Conservation (phyloP, 2,888 invertebrate species). For the Drosophila paracracens region DNA sequence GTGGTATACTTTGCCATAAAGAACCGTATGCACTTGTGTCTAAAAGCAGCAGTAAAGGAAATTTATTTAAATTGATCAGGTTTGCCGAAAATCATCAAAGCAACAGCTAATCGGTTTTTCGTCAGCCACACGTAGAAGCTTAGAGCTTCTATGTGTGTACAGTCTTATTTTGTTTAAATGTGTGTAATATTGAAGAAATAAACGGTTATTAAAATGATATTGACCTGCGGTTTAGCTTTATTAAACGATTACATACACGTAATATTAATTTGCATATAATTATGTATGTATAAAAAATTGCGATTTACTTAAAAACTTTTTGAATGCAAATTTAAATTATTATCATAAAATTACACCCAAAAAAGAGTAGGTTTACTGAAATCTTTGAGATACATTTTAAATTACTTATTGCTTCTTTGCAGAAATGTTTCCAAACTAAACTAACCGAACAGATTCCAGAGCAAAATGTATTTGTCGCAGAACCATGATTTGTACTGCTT, state of each 20-base stretch:
- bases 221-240: background rate
- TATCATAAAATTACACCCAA: background rate
- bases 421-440: background rate
- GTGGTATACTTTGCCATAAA: background rate
- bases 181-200: background rate
- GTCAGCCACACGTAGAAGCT: background rate
- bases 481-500: conserved; percentile 56
- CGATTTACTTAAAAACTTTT: background rate
- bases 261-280: background rate
- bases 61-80: background rate
- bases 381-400: background rate
- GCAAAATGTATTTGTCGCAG: conserved; percentile 56
- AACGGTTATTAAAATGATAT: background rate
- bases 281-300: background rate
- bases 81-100: background rate
- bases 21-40: background rate
- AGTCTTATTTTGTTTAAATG: background rate
- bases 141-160: background rate
- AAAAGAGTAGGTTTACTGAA: background rate
- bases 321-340: background rate
- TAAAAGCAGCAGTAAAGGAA: background rate
- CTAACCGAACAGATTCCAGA: background rate
- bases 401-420: background rate
- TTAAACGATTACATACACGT: background rate
- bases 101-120: background rate